Conservation (phyloP, 2,113 vertebrate species). For the Physeter macrocephalus region DNA sequence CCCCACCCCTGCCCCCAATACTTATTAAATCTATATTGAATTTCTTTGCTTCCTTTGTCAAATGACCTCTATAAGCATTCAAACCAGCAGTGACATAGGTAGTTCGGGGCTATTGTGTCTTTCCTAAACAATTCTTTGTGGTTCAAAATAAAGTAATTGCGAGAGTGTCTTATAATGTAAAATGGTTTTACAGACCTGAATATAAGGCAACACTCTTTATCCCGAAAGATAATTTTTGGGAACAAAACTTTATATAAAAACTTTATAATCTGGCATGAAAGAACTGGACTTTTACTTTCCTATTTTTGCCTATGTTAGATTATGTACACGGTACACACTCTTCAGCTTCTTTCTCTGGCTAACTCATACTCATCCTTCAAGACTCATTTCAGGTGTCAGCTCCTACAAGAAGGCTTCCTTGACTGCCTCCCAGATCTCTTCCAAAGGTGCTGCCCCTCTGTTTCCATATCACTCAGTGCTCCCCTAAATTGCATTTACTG, state of each 20-base stretch:
- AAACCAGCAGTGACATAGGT: not conserved
- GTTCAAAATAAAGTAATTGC: slow-evolving; percentile 22
- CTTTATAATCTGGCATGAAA: not conserved
- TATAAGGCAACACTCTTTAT: not conserved
- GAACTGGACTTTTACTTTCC: not conserved
- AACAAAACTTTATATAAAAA: not conserved
- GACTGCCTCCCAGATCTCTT: not conserved
- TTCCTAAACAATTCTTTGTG: not conserved
- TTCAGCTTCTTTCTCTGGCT: not conserved
- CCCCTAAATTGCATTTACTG: not conserved
- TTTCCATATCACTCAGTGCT: not conserved
- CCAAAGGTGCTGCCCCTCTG: not conserved
- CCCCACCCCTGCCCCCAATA: not conserved
- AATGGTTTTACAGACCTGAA: not conserved
- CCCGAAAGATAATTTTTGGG: not conserved
- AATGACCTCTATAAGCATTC: not conserved
- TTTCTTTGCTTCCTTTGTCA: slow-evolving; percentile 9
- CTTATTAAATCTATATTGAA: slow-evolving; percentile 7
- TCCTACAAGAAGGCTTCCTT: not conserved
- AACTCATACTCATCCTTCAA: not conserved
- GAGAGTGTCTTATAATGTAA: not conserved
- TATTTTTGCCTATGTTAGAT: not conserved
- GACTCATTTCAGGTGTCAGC: not conserved
- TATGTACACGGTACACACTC: not conserved
- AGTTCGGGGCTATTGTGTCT: not conserved